Conservation (phyloP, 1,140 invertebrate genomes). For the Samia ricini region DNA sequence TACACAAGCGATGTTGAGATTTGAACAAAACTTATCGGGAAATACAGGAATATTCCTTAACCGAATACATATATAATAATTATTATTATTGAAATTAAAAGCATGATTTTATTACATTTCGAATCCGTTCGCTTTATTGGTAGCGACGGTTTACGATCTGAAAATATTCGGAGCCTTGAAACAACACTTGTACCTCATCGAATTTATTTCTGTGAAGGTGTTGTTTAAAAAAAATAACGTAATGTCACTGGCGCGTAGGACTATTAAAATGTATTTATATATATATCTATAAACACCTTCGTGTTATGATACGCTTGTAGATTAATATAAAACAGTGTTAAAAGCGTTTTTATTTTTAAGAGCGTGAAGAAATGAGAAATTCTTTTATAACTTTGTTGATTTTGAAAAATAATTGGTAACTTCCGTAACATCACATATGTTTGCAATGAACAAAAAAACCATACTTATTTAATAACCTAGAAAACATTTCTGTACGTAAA, state of each 20-base stretch:
- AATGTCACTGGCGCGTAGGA: constrained; percentile 13
- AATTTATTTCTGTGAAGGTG: constrained; percentile 21
- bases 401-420: not conserved
- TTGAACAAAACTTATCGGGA: too few species aligned
- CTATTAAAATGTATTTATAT: not conserved
- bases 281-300: not conserved
- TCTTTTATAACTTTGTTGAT: not conserved
- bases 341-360: not conserved
- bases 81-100: constrained; percentile 13
- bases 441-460: not conserved
- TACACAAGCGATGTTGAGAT: too few species aligned
- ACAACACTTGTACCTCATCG: constrained; percentile 24
- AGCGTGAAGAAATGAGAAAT: not conserved
- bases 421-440: not conserved
- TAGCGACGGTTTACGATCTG: constrained; percentile 16
- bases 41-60: not conserved
- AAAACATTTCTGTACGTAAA: too few species aligned
- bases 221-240: constrained; percentile 3
- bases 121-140: constrained; percentile 19
- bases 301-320: not conserved
- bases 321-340: not conserved
- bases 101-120: constrained; percentile 15
- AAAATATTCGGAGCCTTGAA: constrained; percentile 16
- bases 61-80: not conserved
- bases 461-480: not conserved